phyloP scores from a whole-genome alignment of 2,888 invertebrate species.

The Pyrrhia umbra region DNA sequence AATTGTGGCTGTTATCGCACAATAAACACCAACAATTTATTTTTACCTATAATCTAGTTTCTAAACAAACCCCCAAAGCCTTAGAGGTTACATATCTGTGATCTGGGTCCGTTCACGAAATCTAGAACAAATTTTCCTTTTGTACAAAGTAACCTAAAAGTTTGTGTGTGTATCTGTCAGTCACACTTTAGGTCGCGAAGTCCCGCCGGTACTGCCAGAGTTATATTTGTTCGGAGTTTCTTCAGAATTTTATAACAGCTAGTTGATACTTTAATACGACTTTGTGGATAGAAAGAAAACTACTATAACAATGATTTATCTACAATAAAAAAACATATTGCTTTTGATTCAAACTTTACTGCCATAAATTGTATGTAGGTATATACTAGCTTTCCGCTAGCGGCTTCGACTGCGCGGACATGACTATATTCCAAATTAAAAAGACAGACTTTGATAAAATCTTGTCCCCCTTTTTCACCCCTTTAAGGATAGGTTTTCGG shows the following conservation, averaged over 20 bases:
- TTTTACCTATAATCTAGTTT: constrained; percentile 2
- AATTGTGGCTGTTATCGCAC: background rate
- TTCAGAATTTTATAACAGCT: background rate
- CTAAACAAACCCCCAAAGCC: background rate
- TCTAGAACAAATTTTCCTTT: constrained; percentile 19
- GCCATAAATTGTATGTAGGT: too few species aligned
- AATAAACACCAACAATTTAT: background rate
- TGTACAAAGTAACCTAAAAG: constrained; percentile 32
- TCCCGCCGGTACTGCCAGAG: constrained; percentile 10
- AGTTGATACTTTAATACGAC: background rate
- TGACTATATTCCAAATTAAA: too few species aligned
- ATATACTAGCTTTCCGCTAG: too few species aligned
- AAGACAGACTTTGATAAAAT: too few species aligned
- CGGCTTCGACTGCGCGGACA: too few species aligned
- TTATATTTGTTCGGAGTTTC: constrained; percentile 14
- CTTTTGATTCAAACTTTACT: background rate
- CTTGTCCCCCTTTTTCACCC: too few species aligned
- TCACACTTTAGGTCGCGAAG: constrained; percentile 16
- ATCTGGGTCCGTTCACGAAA: constrained; percentile 13
- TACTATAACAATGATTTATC: background rate
- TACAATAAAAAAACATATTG: background rate
- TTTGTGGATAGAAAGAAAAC: background rate
- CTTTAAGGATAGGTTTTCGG: too few species aligned
- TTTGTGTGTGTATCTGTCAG: constrained; percentile 43
- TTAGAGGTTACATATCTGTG: constrained; percentile 6